Evolutionary conservation across 2,888 invertebrate genomes (phyloP), one percentile per base, ranked within the genome.

Genomic region (Lordiphosa fenestrarum): DNA sequence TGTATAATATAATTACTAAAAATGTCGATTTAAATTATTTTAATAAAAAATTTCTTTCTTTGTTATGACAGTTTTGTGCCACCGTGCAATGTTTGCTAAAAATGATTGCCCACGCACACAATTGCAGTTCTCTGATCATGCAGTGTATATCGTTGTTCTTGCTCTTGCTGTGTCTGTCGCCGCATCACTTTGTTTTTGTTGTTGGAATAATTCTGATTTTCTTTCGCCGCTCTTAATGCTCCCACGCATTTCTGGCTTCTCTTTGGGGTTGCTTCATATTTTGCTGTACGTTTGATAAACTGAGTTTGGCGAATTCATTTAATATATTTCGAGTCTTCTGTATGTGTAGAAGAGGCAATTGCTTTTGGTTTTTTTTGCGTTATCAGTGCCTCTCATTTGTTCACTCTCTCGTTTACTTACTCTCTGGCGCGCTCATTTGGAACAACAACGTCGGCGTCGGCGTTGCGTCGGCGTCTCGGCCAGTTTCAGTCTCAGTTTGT

Each of bases 141-240:
- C 81, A 84, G 68, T 59, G 71, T 77, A 71, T 65, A 2, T 15
- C 15, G 15, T 15, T 15, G 15, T 15, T 15, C 51, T 41, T 69
- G 48, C 66, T 59, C 60, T 69, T 55, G 56, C 51, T 76, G 68
- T 42, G 71, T 47, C 65, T 55, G 53, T 63, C 57, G 50, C 67
- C 50, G 57, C 72, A 67, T 53, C 75, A 75, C 52, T 61, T 73
- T 66, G 74, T 75, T 82, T 57, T 73, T 82, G 62, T 73, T 82
- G 62, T 82, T 74, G 61, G 30, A 61, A 59, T 64, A 71, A 74
- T 84, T 77, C 80, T 71, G 85, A 77, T 77, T 77, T 77, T 70
- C 62, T 66, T 82, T 76, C 46, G 47, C 6, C 46, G 37, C 66
- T 48, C 54, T 35, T 47, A 21, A 12, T 3, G 35, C 54, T 23